Conservation (phyloP, 2,797 vertebrate genomes). For the Catostomus latipinnis region DNA sequence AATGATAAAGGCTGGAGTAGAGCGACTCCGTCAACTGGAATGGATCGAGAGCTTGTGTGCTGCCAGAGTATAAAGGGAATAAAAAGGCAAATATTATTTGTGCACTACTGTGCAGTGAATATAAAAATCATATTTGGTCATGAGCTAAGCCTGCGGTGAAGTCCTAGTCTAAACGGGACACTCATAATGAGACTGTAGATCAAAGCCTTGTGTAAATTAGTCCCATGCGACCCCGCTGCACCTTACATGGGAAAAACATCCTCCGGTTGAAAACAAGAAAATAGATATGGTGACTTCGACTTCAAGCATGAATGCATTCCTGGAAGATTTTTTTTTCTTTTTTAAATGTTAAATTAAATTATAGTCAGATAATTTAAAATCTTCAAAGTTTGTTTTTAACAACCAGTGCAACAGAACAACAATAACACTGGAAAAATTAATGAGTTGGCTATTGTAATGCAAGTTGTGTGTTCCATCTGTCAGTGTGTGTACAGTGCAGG, state of each 20-base stretch:
- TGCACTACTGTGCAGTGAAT: background rate
- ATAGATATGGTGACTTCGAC: background rate
- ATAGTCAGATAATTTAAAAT: too few species aligned
- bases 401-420: too few species aligned
- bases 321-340: too few species aligned
- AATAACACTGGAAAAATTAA: too few species aligned
- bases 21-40: background rate
- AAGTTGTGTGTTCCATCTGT: too few species aligned
- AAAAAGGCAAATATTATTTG: too few species aligned
- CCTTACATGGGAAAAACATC: conserved; percentile 26
- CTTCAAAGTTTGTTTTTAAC: too few species aligned
- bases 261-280: conserved; percentile 19
- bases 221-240: conserved; percentile 33
- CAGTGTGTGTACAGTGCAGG: too few species aligned
- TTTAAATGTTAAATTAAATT: too few species aligned
- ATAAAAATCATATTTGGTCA: background rate
- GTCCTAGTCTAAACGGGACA: background rate
- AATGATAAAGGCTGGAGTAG: background rate
- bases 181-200: conserved; percentile 4
- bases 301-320: too few species aligned
- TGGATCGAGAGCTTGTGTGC: background rate
- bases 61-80: background rate
- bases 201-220: conserved; percentile 43
- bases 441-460: too few species aligned
- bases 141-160: background rate